A percentile compares a stretch with the other conserved stretches of the same genome.
Evolutionary conservation across 2,797 vertebrate species (phyloP).

Genomic region (Euphonia xanthogaster): DNA sequence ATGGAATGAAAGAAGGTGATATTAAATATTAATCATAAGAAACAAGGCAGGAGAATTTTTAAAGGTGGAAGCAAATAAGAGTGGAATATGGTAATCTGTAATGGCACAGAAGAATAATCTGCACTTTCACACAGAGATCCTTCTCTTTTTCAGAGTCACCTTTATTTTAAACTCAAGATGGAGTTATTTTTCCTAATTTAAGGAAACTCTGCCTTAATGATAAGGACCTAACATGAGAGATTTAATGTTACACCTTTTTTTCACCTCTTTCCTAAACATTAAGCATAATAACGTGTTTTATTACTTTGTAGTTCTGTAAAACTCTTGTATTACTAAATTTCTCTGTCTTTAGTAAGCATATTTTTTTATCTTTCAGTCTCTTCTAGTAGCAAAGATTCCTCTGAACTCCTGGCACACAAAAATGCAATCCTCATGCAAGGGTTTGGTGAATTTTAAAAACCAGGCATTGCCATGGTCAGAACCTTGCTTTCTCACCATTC

Average conservation of each 20-base stretch:
- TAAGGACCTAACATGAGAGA: background rate
- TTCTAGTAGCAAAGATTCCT: background rate
- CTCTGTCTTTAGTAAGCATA: background rate
- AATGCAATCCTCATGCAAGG: background rate
- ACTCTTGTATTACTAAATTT: background rate
- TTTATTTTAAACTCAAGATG: background rate
- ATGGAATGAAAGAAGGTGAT: background rate
- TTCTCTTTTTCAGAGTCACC: background rate
- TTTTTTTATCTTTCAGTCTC: background rate
- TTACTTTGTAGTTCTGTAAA: background rate
- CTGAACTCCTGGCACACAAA: background rate
- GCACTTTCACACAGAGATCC: background rate
- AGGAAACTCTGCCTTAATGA: background rate
- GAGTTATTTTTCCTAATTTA: background rate
- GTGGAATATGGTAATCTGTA: background rate
- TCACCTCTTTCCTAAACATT: background rate
- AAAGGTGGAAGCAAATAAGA: background rate
- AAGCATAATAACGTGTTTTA: background rate
- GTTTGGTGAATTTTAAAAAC: background rate
- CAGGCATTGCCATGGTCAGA: background rate
- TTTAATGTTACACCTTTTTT: background rate
- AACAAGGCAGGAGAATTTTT: background rate
- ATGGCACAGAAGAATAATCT: background rate
- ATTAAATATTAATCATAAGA: conserved; percentile 22
- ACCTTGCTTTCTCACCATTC: background rate